Conservation (phyloP, 2,113 vertebrate genomes). For the Sarotherodon lohbergeri region DNA sequence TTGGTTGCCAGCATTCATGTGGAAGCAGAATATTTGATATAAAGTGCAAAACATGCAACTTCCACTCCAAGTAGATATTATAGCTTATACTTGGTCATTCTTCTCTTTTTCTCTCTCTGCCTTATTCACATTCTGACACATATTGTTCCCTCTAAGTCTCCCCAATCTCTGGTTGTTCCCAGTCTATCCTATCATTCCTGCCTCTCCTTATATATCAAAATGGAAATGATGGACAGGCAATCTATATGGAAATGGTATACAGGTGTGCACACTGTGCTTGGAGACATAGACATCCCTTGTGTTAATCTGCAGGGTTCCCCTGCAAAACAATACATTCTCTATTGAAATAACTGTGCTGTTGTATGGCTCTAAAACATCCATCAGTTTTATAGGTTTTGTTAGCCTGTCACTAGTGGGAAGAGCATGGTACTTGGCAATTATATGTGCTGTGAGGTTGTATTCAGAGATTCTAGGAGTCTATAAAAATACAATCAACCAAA, state of each 20-base stretch:
- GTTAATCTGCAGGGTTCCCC: constrained; percentile 15
- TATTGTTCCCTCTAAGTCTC: background rate
- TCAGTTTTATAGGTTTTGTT: background rate
- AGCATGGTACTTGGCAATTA: background rate
- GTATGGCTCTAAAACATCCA: constrained; percentile 8
- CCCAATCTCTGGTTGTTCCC: background rate
- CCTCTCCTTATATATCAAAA: constrained; percentile 55
- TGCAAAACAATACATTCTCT: background rate
- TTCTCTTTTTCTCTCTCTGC: background rate
- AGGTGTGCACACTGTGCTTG: constrained; percentile 22
- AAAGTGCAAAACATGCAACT: background rate
- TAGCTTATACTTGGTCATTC: background rate
- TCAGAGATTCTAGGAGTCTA: background rate
- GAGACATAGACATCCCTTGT: constrained; percentile 12
- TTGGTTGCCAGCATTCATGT: background rate
- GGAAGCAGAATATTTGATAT: background rate
- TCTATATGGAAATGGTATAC: constrained; percentile 75
- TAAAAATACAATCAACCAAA: background rate
- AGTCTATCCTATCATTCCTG: constrained; percentile 29
- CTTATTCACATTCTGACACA: background rate
- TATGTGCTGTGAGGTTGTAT: background rate
- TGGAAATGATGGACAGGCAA: constrained; percentile 71
- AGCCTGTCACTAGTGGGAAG: background rate
- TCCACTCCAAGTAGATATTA: constrained; percentile 2
- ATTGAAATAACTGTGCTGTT: background rate